Base-by-base conservation (phyloP, 2,797 vertebrate species). In the Sorex maritimensis region DNA sequence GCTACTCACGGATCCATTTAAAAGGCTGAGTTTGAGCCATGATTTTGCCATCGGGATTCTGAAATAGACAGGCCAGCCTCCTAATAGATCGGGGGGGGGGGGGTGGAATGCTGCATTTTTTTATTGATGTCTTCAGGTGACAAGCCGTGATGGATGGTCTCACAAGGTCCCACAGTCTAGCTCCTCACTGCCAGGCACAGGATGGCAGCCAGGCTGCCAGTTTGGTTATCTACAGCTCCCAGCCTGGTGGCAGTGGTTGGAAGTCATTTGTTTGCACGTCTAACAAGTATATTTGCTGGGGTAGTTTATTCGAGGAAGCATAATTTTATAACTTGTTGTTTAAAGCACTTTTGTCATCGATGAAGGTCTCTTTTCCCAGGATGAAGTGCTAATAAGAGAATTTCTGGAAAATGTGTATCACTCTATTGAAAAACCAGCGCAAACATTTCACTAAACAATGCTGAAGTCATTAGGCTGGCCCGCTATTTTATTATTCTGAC, bases 61-160 rank as follows among this genome's bases (percentile, higher is more conserved):
- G n/a, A 96, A 87, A 96, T 75, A 97, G 88, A 95, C 77, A 92
- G 0, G 86, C n/a, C 61, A 75, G 6, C 0, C 28, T 90, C 58
- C 15, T 44, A 95, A 73, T 90, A 97, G 90, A 87, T 91, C 69
- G 41, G 55, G 79, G 75, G 30, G 23, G n/a, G n/a, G n/a, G n/a
- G n/a, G n/a, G n/a, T n/a, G n/a, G 94, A 98, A 97, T 96, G 88
- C 92, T 44, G 75, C 41, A 44, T 44, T 58, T 93, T 88, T 94
- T 94, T 90, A 94, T 96, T 93, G 95, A 93, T 90, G 41, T 95
- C 93, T 97, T 96, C 85, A 95, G 73, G 79, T 97, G 95, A 94
- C 93, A 95, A 82, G 83, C 77, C 7, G 23, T 95, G 93, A 95
- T 92, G 88, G 93, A 89, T 95, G 84, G 90, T 85, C 92, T 95